A percentile compares a stretch with the other conserved stretches of the same genome.
Evolutionary conservation across 2,113 vertebrate species (phyloP).

Genomic region (Epinephelus moara): DNA sequence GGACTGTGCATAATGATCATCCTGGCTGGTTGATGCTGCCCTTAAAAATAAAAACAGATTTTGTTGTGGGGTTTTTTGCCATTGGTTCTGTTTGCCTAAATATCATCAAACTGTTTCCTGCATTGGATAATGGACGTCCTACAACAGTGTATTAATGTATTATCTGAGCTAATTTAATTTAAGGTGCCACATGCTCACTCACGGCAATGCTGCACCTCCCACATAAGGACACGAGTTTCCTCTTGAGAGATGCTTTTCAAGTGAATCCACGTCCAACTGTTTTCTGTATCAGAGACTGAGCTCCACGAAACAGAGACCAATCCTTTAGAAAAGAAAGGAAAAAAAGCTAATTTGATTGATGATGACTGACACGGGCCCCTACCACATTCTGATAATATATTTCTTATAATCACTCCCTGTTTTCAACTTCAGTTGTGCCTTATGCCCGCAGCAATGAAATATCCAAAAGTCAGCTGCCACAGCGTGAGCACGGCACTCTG

Average conservation of each 20-base stretch:
- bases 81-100: neutral
- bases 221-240: constrained; percentile 39
- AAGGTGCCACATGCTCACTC: constrained; percentile 20
- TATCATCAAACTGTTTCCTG: neutral
- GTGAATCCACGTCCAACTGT: constrained; percentile 32
- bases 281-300: constrained; percentile 19
- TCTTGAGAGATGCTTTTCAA: constrained; percentile 37
- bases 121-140: neutral
- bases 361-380: constrained; percentile 41
- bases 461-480: constrained; percentile 54
- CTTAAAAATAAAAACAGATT: neutral
- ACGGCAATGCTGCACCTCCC: constrained; percentile 16
- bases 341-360: constrained; percentile 56
- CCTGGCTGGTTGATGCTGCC: too few relatives aligned
- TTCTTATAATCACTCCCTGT: constrained; percentile 52
- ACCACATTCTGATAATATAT: constrained; percentile 49
- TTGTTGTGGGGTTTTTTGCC: neutral
- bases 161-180: constrained; percentile 41
- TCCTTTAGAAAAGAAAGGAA: constrained; percentile 13
- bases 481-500: constrained; percentile 39
- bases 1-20: neutral
- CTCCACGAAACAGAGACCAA: constrained; percentile 23
- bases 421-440: constrained; percentile 46
- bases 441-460: constrained; percentile 56
- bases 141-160: constrained; percentile 5